phyloP scores from a whole-genome alignment of 2,797 vertebrate genomes.

The Rhinella marina region DNA sequence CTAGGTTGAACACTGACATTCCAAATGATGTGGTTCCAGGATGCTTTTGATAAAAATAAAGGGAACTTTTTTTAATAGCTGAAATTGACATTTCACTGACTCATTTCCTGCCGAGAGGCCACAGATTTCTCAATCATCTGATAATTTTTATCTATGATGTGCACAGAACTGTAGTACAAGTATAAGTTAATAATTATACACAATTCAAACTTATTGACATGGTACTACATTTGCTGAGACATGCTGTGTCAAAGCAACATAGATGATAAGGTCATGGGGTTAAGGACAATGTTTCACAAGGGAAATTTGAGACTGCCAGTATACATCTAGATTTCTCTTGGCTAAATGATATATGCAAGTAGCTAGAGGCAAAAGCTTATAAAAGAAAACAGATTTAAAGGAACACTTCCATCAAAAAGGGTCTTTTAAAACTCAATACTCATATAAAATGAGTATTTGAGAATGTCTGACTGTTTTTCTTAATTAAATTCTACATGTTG shows the following conservation, averaged over 20 bases:
- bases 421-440: too few relatives aligned
- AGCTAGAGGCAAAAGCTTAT: constrained; percentile 4
- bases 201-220: constrained; percentile 51
- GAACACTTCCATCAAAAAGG: too few relatives aligned
- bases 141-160: constrained; percentile 5
- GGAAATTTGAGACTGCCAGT: constrained; percentile 22
- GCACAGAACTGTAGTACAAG: constrained; percentile 3
- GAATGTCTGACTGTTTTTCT: too few relatives aligned
- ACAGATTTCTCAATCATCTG: constrained; percentile 42
- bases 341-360: background rate
- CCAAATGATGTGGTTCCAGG: constrained; percentile 90
- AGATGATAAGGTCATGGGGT: constrained; percentile 42
- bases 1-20: constrained; percentile 96
- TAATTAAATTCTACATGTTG: too few relatives aligned
- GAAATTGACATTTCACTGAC: background rate
- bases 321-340: background rate
- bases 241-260: constrained; percentile 51
- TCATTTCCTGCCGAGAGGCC: background rate
- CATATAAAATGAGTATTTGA: too few relatives aligned
- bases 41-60: constrained; percentile 77
- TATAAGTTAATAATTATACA: constrained; percentile 57
- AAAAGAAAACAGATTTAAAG: background rate
- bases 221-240: constrained; percentile 29
- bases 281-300: constrained; percentile 47
- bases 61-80: background rate